Conservation (phyloP, 2,113 vertebrate genomes). For the Apodemus speciosus region DNA sequence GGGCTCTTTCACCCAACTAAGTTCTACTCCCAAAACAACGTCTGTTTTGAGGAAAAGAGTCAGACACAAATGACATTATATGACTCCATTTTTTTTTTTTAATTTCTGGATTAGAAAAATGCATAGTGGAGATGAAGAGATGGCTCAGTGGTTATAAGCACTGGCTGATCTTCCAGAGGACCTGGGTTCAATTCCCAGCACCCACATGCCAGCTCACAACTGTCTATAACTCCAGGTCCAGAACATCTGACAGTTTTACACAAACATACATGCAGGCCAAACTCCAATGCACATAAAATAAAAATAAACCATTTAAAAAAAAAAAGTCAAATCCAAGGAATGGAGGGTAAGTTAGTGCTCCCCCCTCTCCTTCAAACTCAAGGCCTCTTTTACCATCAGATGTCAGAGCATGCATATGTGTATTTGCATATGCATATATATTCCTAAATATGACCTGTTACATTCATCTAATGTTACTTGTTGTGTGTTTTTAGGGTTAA, state of each 20-base stretch:
- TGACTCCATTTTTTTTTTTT: background rate
- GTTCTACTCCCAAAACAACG: too few relatives aligned
- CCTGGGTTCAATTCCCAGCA: too few relatives aligned
- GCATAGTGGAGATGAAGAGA: too few relatives aligned
- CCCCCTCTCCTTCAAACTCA: background rate
- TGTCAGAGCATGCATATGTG: background rate
- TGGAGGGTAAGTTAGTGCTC: background rate
- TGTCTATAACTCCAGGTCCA: too few relatives aligned
- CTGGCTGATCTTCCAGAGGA: too few relatives aligned
- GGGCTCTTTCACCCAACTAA: background rate
- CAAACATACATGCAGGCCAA: too few relatives aligned
- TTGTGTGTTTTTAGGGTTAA: background rate
- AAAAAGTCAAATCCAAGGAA: background rate
- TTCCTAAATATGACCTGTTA: background rate
- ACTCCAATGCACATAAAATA: too few relatives aligned
- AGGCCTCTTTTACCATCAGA: background rate
- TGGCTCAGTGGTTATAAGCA: too few relatives aligned
- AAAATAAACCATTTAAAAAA: too few relatives aligned
- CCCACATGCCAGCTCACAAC: too few relatives aligned
- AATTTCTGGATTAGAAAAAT: background rate
- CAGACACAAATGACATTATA: background rate
- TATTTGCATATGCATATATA: background rate
- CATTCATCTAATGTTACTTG: background rate
- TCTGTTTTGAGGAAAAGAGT: slow-evolving; percentile 18
- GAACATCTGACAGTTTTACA: too few relatives aligned